Percentiles rank a stretch among this genome's conserved stretches.
Conservation (phyloP, 2,888 invertebrate species). For the Hyposoter didymator region DNA sequence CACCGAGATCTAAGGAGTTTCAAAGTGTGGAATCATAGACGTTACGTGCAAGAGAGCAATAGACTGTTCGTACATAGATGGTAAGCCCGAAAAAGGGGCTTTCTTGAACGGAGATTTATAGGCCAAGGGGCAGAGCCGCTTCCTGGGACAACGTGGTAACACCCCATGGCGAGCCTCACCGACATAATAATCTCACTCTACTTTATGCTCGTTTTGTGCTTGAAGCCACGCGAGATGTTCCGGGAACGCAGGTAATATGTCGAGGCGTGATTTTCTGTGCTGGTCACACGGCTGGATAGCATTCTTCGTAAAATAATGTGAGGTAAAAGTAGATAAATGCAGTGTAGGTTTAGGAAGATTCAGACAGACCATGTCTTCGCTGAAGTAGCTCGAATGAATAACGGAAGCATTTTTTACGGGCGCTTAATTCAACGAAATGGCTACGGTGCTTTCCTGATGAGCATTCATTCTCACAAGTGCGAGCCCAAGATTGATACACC, state of each 20-base stretch:
- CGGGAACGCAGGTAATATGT: conserved; percentile 45
- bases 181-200: conserved; percentile 69
- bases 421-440: background rate
- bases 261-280: conserved; percentile 43
- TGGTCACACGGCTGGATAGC: background rate
- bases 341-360: background rate
- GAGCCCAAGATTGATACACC: too few relatives aligned
- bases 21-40: conserved; percentile 72
- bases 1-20: background rate
- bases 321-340: background rate
- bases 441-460: background rate
- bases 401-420: background rate
- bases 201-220: conserved; percentile 55
- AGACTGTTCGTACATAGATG: conserved; percentile 10
- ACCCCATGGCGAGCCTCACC: conserved; percentile 51
- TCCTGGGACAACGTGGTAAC: conserved; percentile 23
- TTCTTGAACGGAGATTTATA: conserved; percentile 69
- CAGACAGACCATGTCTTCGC: background rate
- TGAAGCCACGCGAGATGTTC: conserved; percentile 5
- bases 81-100: conserved; percentile 33
- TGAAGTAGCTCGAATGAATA: background rate
- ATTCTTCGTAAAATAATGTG: conserved; percentile 11
- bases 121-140: conserved; percentile 20
- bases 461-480: too few relatives aligned
- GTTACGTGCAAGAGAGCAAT: conserved; percentile 37